phyloP scores from a whole-genome alignment of 2,113 vertebrate genomes.

The Erythrocercus mccallii region DNA sequence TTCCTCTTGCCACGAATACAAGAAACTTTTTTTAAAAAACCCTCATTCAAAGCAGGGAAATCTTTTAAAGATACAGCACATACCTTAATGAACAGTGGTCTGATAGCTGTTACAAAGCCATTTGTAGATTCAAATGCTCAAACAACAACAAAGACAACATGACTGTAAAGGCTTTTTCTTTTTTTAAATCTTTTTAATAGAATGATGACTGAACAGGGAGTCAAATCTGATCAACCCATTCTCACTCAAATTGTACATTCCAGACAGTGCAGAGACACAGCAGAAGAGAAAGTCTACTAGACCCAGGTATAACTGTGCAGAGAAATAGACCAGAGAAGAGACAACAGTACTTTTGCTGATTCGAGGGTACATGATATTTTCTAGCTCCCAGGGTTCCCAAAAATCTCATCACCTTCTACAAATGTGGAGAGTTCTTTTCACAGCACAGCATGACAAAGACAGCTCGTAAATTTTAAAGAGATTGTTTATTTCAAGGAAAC shows the following conservation, averaged over 20 bases:
- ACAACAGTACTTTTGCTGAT: not conserved
- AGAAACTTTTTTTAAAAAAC: not conserved
- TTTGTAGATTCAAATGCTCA: not conserved
- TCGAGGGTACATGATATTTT: not conserved
- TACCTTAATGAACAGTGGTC: not conserved
- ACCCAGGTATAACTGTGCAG: not conserved
- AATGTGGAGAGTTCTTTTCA: not conserved
- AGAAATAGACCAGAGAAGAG: not conserved
- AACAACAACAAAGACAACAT: not conserved
- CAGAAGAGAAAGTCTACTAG: not conserved
- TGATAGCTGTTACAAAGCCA: not conserved
- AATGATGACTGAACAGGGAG: not conserved
- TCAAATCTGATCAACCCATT: not conserved
- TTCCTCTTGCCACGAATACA: constrained; percentile 28
- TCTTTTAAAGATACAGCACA: constrained; percentile 31
- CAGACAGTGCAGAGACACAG: not conserved
- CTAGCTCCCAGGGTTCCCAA: not conserved
- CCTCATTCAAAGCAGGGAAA: not conserved
- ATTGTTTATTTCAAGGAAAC: not conserved
- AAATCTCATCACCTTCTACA: not conserved
- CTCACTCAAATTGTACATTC: not conserved
- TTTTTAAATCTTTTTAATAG: not conserved
- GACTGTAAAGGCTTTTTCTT: not conserved
- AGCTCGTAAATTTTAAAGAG: not conserved
- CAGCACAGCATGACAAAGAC: not conserved